A percentile compares a stretch with the other conserved stretches of the same genome.
These are phyloP conservation scores for Arvicanthis niloticus DNA, from an alignment of 2,113 vertebrate genomes.

Conservation along the genomic window DNA sequence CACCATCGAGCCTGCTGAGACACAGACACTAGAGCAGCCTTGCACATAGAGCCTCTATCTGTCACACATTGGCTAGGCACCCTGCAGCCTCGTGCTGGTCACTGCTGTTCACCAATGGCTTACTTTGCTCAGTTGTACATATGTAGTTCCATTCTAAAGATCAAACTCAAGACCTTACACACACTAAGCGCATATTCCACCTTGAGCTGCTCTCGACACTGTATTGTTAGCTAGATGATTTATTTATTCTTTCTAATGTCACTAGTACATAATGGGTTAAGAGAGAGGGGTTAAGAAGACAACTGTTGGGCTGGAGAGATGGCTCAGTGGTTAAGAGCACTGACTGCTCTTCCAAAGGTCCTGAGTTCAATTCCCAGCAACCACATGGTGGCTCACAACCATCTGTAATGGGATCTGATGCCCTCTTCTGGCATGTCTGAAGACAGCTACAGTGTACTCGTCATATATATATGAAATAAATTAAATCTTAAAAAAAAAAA, in stretches of 20 bases:
- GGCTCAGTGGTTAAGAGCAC: too few relatives aligned
- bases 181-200: neutral
- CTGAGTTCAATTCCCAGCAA: too few relatives aligned
- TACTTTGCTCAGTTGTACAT: neutral
- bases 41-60: neutral
- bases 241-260: neutral
- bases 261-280: neutral
- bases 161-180: neutral
- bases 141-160: neutral
- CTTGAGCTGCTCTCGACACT: neutral
- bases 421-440: too few relatives aligned
- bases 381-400: too few relatives aligned
- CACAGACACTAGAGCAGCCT: fast-evolving
- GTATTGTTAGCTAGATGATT: neutral
- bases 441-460: too few relatives aligned
- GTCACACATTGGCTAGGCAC: fast-evolving
- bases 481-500: too few relatives aligned
- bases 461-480: too few relatives aligned
- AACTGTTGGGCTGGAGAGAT: too few relatives aligned
- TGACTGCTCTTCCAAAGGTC: too few relatives aligned
- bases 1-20: neutral
- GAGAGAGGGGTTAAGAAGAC: neutral
- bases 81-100: neutral
- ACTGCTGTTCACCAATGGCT: neutral
- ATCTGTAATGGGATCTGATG: too few relatives aligned